Conservation (phyloP, 2,797 vertebrate genomes). For the Pachyuromys duprasi region DNA sequence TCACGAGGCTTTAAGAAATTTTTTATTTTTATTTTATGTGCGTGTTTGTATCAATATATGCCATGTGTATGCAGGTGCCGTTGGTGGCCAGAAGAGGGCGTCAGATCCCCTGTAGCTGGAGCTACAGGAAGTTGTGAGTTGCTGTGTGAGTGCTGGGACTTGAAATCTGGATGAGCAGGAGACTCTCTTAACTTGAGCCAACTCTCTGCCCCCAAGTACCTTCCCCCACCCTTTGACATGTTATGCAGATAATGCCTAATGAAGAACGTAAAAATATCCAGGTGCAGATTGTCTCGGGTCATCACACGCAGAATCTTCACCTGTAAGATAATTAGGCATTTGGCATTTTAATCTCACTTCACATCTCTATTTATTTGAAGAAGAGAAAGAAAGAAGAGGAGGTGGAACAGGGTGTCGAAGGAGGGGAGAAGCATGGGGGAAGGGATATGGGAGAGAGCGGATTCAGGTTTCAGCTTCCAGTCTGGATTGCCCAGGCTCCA, state of each 20-base stretch:
- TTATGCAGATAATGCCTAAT: neutral
- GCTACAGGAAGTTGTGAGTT: neutral
- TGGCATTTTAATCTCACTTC: neutral
- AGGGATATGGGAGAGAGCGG: neutral
- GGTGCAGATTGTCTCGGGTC: neutral
- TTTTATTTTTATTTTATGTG: neutral
- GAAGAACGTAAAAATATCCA: neutral
- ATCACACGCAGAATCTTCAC: neutral
- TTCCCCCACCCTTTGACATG: neutral
- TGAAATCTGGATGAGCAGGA: neutral
- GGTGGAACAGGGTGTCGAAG: neutral
- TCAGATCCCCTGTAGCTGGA: too few relatives aligned
- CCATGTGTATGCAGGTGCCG: neutral
- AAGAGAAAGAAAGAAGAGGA: neutral
- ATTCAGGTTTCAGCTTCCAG: slow-evolving; percentile 8
- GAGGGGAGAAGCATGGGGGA: neutral
- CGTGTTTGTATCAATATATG: too few relatives aligned
- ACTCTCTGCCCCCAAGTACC: neutral
- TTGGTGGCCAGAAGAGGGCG: neutral
- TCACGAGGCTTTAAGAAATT: neutral
- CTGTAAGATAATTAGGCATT: slow-evolving; percentile 1
- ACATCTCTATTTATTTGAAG: slow-evolving; percentile 33
- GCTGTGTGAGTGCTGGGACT: neutral
- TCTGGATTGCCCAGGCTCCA: neutral
- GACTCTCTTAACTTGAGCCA: neutral